Conservation (phyloP, 2,113 vertebrate genomes). For the Rhinoptilus africanus region DNA sequence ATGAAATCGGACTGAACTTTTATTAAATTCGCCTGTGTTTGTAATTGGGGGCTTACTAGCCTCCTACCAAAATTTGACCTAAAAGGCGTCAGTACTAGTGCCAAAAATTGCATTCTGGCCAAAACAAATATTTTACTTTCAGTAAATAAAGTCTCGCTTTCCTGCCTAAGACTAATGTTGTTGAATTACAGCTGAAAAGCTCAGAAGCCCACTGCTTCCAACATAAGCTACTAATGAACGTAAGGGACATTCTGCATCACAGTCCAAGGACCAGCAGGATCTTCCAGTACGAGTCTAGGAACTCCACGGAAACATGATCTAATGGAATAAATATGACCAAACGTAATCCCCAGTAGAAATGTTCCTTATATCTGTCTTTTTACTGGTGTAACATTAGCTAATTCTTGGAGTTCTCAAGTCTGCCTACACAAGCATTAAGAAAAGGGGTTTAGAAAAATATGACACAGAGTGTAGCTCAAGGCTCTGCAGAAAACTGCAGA, state of each 20-base stretch:
- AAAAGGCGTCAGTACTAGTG: neutral
- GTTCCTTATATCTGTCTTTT: neutral
- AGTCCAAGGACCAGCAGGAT: neutral
- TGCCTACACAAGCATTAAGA: neutral
- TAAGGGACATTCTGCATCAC: neutral
- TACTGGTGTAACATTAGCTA: neutral
- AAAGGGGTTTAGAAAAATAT: neutral
- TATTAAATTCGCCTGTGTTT: neutral
- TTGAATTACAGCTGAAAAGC: neutral
- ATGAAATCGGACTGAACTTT: neutral
- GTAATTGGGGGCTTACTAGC: neutral
- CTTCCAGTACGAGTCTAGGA: neutral
- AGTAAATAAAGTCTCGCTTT: slow-evolving; percentile 45
- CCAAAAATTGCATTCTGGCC: slow-evolving; percentile 21
- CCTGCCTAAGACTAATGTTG: neutral
- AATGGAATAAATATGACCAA: neutral
- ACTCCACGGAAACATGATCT: neutral
- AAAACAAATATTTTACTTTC: slow-evolving; percentile 43
- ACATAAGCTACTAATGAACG: neutral
- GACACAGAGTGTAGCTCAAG: neutral
- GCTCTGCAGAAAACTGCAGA: neutral
- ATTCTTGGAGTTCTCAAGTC: neutral
- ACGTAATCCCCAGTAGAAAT: neutral
- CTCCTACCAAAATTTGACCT: slow-evolving; percentile 16
- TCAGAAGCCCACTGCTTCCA: slow-evolving; percentile 19